Percentiles rank a stretch among this genome's conserved stretches.
phyloP scores from a whole-genome alignment of 1,140 invertebrate species.

The Anagrus nilaparvatae region DNA sequence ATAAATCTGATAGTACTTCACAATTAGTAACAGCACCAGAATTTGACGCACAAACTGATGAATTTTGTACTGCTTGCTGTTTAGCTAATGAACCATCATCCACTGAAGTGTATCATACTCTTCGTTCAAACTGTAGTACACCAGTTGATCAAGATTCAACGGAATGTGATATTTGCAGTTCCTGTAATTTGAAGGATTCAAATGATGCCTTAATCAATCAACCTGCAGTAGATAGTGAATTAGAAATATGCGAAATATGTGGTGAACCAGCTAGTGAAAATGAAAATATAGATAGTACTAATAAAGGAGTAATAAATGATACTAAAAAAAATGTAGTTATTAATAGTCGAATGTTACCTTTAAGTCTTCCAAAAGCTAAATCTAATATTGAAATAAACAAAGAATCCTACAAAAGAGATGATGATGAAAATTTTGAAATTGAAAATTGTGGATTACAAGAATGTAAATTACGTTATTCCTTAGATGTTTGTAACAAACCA shows the following conservation, averaged over 20 bases:
- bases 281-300: conserved; percentile 13
- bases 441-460: conserved; percentile 23
- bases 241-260: conserved; percentile 37
- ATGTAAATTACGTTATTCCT: conserved; percentile 6
- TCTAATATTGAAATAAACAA: conserved; percentile 16
- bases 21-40: conserved; percentile 25
- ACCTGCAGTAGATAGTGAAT: conserved; percentile 4
- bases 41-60: conserved; percentile 27
- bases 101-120: conserved; percentile 29
- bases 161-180: conserved; percentile 38
- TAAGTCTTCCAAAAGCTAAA: conserved; percentile 23
- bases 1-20: conserved; percentile 27
- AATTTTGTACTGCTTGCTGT: conserved; percentile 36
- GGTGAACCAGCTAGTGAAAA: conserved; percentile 27
- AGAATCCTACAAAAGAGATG: conserved; percentile 11
- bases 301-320: too few species aligned
- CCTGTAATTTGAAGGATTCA: conserved; percentile 28
- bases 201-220: conserved; percentile 17
- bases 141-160: conserved; percentile 31
- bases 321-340: conserved; percentile 1
- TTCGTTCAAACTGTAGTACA: conserved; percentile 33
- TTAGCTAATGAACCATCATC: conserved; percentile 29
- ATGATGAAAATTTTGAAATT: conserved; percentile 30
- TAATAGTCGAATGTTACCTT: neutral
- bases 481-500: conserved; percentile 8